Base-by-base conservation (phyloP, 2,113 vertebrate species). In the Tamias sibiricus region DNA sequence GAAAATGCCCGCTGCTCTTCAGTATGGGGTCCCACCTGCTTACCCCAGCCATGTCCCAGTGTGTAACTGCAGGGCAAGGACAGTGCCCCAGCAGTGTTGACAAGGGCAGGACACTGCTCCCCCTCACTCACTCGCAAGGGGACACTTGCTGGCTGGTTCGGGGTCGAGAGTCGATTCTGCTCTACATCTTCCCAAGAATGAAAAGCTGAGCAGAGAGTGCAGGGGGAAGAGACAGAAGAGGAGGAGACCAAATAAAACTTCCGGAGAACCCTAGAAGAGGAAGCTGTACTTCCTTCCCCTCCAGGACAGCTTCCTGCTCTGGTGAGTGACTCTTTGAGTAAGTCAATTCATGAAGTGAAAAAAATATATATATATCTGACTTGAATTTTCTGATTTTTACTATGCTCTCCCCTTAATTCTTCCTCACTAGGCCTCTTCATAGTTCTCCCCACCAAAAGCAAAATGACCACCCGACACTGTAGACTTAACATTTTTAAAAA, bases 11-110 rank as follows among this genome's bases (percentile, higher is more conserved):
- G 32, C 16, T 35, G 9, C 42, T 54, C 35, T n/a, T 22, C 17
- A 57, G 69, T 1, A 2, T 0, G 26, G 5, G 24, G 20, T 19
- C 68, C 19, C 35, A 4, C 13, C 2, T 6, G 57, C 16, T 6
- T 13, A n/a, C 35, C 1, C 0, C 11, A 26, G 32, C 0, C 11
- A 28, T n/a, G 19, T 35, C 4, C 0, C 3, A 0, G 22, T 6
- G 57, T 4, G 4, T 4, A 26, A 22, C 16, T 0, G 4, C 26
- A 30, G 2, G 35, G 32, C 59, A 37, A 17, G 35, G 12, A 44
- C 28, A 3, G 24, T 4, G 40, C 4, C 32, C 16, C 1, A 9
- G 10, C 44, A 44, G 30, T 57, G 28, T 20, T 54, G 40, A 72
- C 8, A 4, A 57, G 57, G n/a, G 14, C 20, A 49, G 28, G 44